These are phyloP conservation scores for Zele albiditarsus DNA, from an alignment of 2,888 invertebrate genomes.

Conservation along the genomic window DNA sequence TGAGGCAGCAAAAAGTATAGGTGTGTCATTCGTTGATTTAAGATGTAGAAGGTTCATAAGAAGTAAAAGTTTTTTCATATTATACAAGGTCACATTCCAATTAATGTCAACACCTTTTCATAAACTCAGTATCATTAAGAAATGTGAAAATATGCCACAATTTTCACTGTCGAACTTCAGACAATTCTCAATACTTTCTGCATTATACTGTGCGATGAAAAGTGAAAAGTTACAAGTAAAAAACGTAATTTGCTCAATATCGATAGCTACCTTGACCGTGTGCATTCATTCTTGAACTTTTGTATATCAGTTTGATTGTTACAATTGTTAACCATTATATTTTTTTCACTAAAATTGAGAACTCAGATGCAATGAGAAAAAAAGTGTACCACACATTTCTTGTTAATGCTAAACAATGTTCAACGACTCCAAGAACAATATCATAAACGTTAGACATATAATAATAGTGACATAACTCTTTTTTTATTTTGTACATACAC, in stretches of 20 bases:
- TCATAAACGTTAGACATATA: background rate
- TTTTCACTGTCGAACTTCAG: no score
- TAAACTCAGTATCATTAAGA: no score
- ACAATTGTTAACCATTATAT: background rate
- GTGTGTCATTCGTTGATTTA: no score
- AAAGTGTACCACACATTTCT: background rate
- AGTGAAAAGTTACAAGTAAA: no score
- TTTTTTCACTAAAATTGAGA: background rate
- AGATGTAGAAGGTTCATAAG: no score
- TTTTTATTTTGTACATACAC: background rate
- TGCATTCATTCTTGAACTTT: background rate
- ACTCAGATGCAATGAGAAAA: background rate
- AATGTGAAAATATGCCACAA: no score
- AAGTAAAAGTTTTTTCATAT: no score
- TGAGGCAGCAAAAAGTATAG: no score
- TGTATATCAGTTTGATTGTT: background rate
- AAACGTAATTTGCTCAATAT: background rate
- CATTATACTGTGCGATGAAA: no score
- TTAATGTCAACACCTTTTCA: no score
- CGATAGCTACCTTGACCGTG: slow-evolving; percentile 20
- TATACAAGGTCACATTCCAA: no score
- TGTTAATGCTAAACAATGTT: background rate
- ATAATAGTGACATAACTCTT: background rate
- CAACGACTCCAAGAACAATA: background rate
- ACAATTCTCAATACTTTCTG: no score